Conservation (phyloP, 2,113 vertebrate species). For the Scomber scombrus region DNA sequence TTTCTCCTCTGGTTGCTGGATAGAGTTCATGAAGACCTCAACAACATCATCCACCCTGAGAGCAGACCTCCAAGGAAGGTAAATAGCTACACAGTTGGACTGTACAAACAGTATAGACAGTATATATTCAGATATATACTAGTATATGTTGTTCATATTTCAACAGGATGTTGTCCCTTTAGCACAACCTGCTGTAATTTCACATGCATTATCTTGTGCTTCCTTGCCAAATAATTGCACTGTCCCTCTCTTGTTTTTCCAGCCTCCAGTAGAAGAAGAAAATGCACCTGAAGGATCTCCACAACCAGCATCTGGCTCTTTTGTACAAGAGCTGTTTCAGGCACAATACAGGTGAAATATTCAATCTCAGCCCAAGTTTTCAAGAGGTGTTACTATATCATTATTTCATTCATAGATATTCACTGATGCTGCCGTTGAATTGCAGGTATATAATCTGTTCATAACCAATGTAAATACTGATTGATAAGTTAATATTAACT, state of each 20-base stretch:
- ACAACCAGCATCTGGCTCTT: constrained; percentile 92
- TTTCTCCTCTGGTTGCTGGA: constrained; percentile 99
- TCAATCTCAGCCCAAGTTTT: background rate
- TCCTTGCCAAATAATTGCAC: background rate
- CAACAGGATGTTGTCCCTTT: background rate
- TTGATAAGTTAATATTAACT: background rate
- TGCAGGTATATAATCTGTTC: background rate
- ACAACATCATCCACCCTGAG: constrained; percentile 88
- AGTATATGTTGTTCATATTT: background rate
- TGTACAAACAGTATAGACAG: no score
- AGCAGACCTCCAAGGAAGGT: constrained; percentile 90
- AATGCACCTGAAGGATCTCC: constrained; percentile 90
- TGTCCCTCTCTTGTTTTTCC: background rate
- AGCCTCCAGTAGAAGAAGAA: constrained; percentile 92
- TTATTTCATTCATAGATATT: no score
- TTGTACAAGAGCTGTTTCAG: constrained; percentile 99
- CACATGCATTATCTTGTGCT: background rate
- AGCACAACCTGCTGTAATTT: background rate
- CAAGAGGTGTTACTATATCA: no score
- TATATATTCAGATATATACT: background rate
- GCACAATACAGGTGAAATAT: constrained; percentile 95
- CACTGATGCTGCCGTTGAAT: background rate
- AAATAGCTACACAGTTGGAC: background rate
- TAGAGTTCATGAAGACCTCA: constrained; percentile 96
- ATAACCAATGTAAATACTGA: background rate